Evolutionary conservation across 2,888 invertebrate genomes (phyloP), one percentile per base, ranked within the genome.

Genomic region (Siphlonurus alternatus): DNA sequence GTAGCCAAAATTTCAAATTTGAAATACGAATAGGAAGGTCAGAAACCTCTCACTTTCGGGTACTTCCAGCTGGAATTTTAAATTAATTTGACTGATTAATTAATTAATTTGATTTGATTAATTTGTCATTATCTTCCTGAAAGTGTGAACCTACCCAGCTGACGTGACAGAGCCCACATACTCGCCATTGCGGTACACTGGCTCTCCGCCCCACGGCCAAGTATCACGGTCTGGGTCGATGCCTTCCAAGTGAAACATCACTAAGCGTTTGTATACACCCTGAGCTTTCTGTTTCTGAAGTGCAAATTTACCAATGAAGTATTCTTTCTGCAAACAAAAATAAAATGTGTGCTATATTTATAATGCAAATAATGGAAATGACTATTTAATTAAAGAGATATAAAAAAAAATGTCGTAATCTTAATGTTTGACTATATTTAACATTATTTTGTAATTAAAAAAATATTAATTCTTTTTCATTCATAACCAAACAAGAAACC

Each of bases 181-280:
- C 70, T 81, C 76, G 60, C 80, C 80, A 71, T 86, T 83, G 67
- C 86, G 76, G 71, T 82, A 86, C 65, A 87, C 77, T 1, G 86
- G 85, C 70, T 87, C 86, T 20, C 83, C 83, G 59, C 85, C 85
- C 83, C 84, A 84, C 0, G 84, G 82, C 86, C 86, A 86, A 38
- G 84, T 77, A 72, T 86, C 81, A 63, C 77, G 78, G 67, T 85
- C 82, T 0, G 81, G 76, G 72, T 86, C 82, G 67, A 84, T 80
- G 68, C 81, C 77, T 66, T 83, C 80, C 38, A 86, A 73, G 38
- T 82, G 77, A 69, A 86, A 84, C 71, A 85, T 80, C 1, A 85
- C 83, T 63, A 87, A 75, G 69, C 82, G 78, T 70, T 81, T 81
- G 15, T 74, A 78, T 2, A 86, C 79, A 2, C 86, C 86, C 66